Base-by-base conservation (phyloP, 2,113 vertebrate genomes). In the Bubalus kerabau region DNA sequence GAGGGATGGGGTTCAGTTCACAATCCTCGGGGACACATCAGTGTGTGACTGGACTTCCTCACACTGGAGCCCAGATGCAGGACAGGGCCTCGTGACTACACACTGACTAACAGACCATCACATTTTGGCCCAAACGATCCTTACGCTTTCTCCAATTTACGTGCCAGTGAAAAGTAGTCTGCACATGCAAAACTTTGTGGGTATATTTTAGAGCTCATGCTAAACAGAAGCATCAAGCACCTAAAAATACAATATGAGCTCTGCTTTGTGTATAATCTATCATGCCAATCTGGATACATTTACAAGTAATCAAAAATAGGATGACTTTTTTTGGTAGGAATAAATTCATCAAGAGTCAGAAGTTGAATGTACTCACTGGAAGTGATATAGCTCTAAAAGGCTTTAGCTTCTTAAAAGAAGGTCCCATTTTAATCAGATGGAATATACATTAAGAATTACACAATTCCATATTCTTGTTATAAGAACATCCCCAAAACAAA, bases 401-500 rank as follows among this genome's bases (percentile, higher is more conserved):
- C 88, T 96, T 96, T 32, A 48, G 67, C 81, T 96, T 98, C 84
- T 94, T 87, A 87, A 96, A 96, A 96, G 85, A 91, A 48, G 28
- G 74, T 57, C 86, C 28, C 17, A 40, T 88, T 91, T 92, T 92
- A 95, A 94, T 97, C 88, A 95, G 52, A 91, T 89, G 90, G 81
- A 81, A 94, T 89, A 54, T 67, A 87, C 56, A 93, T 84, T 78
- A 92, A 90, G 52, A 52, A 81, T 32, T 81, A 50, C 9, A 81
- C 78, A 50, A 50, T 93, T 88, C 71, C n/a, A 91, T 28, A 85
- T 91, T 96, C 60, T 95, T 89, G 36, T 83, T 89, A 74, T 52
- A 94, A 98, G 92, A 96, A 96, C 62, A 98, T 84, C 95, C 87
- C 14, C 88, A 57, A 97, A 97, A 95, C 71, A 96, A 43, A 97